Base-by-base conservation (phyloP, 2,888 invertebrate genomes). In the Drosophila recens region DNA sequence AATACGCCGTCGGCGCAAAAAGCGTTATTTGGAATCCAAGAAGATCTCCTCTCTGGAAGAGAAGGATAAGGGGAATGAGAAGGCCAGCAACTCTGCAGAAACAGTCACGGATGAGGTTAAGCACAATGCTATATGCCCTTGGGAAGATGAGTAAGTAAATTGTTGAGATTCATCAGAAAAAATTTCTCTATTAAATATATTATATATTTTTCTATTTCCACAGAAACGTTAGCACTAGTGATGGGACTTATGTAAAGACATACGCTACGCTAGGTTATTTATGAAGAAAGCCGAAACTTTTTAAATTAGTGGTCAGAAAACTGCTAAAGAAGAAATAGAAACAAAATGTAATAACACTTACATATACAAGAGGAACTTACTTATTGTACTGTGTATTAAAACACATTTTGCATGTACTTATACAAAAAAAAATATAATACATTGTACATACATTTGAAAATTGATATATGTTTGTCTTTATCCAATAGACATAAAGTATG, bases 181-280 rank as follows among this genome's bases (percentile, higher is more conserved):
- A 40, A 45, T 36, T 38, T 30, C 0, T 27, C 2, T 46, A 33
- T 30, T 43, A 52, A 27, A 11, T n/a, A 8, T 57, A 17, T 27
- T n/a, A 8, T 57, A 17, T 27, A 4, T 30, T 10, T 30, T 4
- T 49, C 0, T 1, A 48, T 17, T 17, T 49, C 15, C 38, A 88
- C 95, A 97, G 97, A 94, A 97, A 96, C 93, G 87, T 91, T 23
- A 96, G 96, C 94, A 96, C 96, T 93, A 96, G 96, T 94, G 97
- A 97, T 93, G 95, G 96, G 93, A 96, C 97, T 92, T 97, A 97
- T 94, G 97, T 97, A 93, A 97, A 97, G 95, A 97, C 97, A 92
- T 97, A 97, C 93, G 97, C 97, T 93, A 97, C 97, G 89, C 95
- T 97, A 93, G 97, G 97, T 93, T 97, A 97, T 93, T 96, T 97